Conservation (phyloP, 2,113 vertebrate species). For the Pionites leucogaster region DNA sequence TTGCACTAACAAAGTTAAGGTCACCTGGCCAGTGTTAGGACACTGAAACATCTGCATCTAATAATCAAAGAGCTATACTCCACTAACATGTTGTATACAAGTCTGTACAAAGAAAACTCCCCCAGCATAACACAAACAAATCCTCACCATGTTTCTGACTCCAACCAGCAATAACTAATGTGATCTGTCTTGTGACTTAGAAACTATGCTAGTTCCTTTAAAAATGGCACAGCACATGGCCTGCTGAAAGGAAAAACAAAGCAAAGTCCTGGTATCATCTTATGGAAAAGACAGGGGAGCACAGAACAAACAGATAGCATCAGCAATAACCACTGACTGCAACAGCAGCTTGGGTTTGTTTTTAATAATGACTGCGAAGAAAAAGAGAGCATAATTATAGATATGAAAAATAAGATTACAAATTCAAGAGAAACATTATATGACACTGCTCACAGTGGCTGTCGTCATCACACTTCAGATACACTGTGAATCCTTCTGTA, state of each 20-base stretch:
- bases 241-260: not conserved
- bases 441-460: not conserved
- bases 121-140: not conserved
- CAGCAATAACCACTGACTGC: slow-evolving; percentile 1
- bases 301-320: not conserved
- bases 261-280: not conserved
- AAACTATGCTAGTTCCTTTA: not conserved
- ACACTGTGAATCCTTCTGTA: not conserved
- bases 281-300: not conserved
- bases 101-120: not conserved
- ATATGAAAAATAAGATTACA: not conserved
- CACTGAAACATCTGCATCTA: not conserved
- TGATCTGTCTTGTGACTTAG: not conserved
- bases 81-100: not conserved
- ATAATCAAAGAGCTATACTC: not conserved
- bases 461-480: not conserved
- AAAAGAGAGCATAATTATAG: not conserved
- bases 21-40: not conserved
- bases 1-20: slow-evolving; percentile 12
- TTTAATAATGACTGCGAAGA: not conserved
- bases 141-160: not conserved
- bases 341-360: not conserved
- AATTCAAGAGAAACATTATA: not conserved
- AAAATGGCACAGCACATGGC: not conserved
- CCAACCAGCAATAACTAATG: not conserved